These are phyloP conservation scores for Minunthozetes semirufus DNA, from an alignment of 2,888 invertebrate genomes.

Conservation along the genomic window DNA sequence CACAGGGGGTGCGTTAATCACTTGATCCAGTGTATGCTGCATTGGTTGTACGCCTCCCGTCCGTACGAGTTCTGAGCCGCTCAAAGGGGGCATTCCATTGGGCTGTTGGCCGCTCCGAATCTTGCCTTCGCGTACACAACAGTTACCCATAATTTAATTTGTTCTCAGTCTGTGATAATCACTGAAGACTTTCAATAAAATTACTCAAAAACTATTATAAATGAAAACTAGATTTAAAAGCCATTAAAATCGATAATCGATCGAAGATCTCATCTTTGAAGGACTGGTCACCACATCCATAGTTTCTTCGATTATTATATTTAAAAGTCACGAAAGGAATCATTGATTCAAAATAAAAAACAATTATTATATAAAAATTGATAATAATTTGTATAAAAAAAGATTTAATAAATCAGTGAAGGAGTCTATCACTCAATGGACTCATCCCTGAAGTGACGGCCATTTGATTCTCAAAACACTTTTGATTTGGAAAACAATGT, in stretches of 20 bases:
- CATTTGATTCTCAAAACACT: conserved; percentile 1
- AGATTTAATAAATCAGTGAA: not conserved
- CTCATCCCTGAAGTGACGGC: conserved; percentile 21
- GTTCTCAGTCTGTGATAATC: not conserved
- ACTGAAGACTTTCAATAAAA: not conserved
- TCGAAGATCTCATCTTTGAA: no score
- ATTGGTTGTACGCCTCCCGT: not conserved
- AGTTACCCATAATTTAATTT: conserved; percentile 32
- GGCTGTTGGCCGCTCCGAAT: not conserved
- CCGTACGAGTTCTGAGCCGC: not conserved
- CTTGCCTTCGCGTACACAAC: conserved; percentile 17
- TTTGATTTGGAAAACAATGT: conserved; percentile 15
- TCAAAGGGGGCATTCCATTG: not conserved
- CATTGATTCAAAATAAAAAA: not conserved
- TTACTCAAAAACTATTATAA: not conserved
- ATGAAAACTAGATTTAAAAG: not conserved
- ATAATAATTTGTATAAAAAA: no score
- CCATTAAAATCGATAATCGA: not conserved
- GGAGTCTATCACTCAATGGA: not conserved
- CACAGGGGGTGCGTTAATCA: conserved; percentile 21
- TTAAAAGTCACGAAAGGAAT: not conserved
- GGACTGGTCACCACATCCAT: no score
- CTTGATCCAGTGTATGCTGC: not conserved
- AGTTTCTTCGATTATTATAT: no score
- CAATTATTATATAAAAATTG: no score